Conservation (phyloP, 2,797 vertebrate genomes). For the Vireo griseus region DNA sequence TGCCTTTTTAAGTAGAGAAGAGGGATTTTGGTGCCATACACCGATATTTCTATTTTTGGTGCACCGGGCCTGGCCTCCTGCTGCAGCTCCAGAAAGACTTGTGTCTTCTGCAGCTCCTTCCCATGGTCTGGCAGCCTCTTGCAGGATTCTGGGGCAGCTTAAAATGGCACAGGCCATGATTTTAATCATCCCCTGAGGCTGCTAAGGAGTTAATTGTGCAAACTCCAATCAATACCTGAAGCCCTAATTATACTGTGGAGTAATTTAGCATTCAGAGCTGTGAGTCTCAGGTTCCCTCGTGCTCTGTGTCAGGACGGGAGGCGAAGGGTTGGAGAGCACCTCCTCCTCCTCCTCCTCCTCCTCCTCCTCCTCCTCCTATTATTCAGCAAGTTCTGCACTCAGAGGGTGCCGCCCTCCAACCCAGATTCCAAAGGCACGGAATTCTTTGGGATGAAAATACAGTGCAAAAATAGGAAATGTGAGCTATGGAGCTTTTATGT, state of each 20-base stretch:
- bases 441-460: neutral
- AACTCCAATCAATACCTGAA: neutral
- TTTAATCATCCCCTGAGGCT: neutral
- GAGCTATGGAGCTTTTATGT: accelerated
- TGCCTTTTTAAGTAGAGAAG: neutral
- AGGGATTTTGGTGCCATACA: neutral
- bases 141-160: neutral
- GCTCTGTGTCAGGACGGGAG: neutral
- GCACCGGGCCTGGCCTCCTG: neutral
- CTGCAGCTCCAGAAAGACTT: neutral
- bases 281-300: neutral
- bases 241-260: neutral
- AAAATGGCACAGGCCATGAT: neutral
- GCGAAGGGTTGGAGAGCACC: neutral
- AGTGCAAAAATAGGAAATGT: neutral
- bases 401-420: neutral
- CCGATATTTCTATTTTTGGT: neutral
- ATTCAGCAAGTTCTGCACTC: neutral
- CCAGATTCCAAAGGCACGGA: neutral
- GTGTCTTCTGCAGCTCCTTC: neutral
- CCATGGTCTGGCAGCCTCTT: neutral
- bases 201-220: neutral
- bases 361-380: neutral
- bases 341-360: neutral
- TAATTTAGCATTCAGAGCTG: neutral